phyloP scores from a whole-genome alignment of 2,797 vertebrate species.

The Enteromius fasciolatus region DNA sequence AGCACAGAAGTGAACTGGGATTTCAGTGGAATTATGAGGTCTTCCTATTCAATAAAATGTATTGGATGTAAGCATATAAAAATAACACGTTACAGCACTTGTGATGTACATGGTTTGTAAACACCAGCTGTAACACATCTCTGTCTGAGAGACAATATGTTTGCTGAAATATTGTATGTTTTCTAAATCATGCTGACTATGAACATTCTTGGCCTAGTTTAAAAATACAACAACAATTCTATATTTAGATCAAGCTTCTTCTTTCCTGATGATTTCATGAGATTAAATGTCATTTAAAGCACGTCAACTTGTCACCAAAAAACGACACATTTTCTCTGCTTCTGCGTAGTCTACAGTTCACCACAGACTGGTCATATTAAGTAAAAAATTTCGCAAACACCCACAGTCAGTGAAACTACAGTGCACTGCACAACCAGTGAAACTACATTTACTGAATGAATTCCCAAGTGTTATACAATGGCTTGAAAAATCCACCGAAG shows the following conservation, averaged over 20 bases:
- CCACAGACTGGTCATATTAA: slow-evolving; percentile 3
- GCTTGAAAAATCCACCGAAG: neutral
- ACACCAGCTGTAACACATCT: neutral
- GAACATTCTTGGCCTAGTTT: neutral
- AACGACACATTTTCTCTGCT: neutral
- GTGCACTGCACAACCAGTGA: neutral
- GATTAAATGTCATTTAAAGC: neutral
- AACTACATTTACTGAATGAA: neutral
- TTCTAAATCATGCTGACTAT: neutral
- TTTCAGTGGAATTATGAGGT: no score
- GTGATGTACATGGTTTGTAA: neutral
- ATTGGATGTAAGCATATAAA: neutral
- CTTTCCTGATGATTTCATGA: neutral
- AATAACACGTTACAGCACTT: neutral
- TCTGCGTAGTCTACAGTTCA: neutral
- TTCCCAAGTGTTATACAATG: neutral
- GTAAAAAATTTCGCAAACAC: neutral
- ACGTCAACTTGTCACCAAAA: neutral
- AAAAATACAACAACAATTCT: neutral
- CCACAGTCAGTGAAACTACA: neutral
- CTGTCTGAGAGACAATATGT: neutral
- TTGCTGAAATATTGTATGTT: neutral
- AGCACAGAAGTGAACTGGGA: no score
- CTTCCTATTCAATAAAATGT: no score
- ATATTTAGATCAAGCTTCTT: neutral